These are phyloP conservation scores for Aptenodytes forsteri DNA, from an alignment of 2,113 vertebrate species.

Conservation along the genomic window DNA sequence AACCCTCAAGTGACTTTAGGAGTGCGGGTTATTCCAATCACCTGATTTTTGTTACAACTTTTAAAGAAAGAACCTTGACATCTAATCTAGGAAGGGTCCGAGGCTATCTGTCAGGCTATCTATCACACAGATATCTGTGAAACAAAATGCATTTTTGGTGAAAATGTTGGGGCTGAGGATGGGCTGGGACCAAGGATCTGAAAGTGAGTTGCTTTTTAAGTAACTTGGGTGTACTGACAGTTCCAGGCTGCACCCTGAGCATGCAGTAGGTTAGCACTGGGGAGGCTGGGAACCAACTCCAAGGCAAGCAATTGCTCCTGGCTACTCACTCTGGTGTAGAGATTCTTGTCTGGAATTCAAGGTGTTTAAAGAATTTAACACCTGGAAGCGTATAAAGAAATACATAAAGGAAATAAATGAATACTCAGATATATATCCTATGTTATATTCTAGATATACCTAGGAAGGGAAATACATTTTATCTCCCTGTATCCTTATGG, in stretches of 20 bases:
- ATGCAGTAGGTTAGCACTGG: background rate
- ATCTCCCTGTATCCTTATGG: background rate
- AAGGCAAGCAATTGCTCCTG: background rate
- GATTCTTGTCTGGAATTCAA: background rate
- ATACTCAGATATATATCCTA: background rate
- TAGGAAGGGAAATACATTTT: background rate
- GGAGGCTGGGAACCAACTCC: background rate
- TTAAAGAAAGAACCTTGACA: background rate
- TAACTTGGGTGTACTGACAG: background rate
- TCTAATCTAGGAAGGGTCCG: background rate
- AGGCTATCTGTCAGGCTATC: background rate
- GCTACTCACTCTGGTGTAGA: background rate
- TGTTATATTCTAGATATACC: background rate
- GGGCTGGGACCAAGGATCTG: background rate
- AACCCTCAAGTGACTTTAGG: background rate
- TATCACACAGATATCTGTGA: background rate
- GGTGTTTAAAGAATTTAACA: background rate
- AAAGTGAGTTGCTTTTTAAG: background rate
- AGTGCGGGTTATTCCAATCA: background rate
- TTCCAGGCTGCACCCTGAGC: background rate
- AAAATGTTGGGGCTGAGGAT: background rate
- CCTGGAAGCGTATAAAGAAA: background rate
- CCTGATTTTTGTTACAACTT: background rate
- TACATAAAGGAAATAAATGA: background rate
- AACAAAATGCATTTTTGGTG: background rate